Evolutionary conservation across 2,888 invertebrate species (phyloP).

Genomic region (Pachycephus smyrnensis): DNA sequence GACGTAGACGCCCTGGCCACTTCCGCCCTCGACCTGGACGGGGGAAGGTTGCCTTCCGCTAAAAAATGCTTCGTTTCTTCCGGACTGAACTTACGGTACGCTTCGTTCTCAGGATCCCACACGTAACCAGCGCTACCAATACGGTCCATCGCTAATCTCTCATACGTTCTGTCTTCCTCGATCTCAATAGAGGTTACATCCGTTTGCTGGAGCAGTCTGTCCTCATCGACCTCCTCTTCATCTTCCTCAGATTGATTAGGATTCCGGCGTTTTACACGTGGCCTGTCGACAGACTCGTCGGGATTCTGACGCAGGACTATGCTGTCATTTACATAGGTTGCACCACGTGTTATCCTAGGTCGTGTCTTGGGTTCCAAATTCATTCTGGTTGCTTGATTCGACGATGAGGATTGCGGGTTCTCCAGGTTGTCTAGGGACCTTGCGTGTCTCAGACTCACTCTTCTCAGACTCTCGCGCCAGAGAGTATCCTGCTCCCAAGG

Average conservation of each 20-base stretch:
- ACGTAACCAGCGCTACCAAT: slow-evolving; percentile 57
- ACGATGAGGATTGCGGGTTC: slow-evolving; percentile 63
- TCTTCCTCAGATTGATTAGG: slow-evolving; percentile 21
- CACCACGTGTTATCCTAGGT: slow-evolving; percentile 75
- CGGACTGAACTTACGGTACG: slow-evolving; percentile 49
- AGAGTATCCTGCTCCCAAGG: slow-evolving; percentile 87
- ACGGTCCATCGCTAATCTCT: slow-evolving; percentile 69
- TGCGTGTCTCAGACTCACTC: slow-evolving; percentile 84
- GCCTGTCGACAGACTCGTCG: slow-evolving; percentile 54
- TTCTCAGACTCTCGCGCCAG: slow-evolving; percentile 84
- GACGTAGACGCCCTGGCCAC: slow-evolving; percentile 45
- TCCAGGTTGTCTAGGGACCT: slow-evolving; percentile 87
- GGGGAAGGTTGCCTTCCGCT: slow-evolving; percentile 68
- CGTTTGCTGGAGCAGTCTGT: slow-evolving; percentile 35
- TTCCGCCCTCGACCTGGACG: slow-evolving; percentile 42
- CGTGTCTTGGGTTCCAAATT: slow-evolving; percentile 41
- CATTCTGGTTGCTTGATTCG: slow-evolving; percentile 35
- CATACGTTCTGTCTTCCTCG: slow-evolving; percentile 71
- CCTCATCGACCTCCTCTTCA: slow-evolving; percentile 66
- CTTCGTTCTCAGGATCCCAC: slow-evolving; percentile 64
- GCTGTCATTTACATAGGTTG: slow-evolving; percentile 83
- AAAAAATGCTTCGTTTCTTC: slow-evolving; percentile 63
- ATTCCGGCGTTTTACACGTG: slow-evolving; percentile 39
- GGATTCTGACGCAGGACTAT: slow-evolving; percentile 68
- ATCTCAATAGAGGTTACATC: slow-evolving; percentile 68